A percentile compares a stretch with the other conserved stretches of the same genome.
phyloP scores from a whole-genome alignment of 2,888 invertebrate genomes.

The Synanthedon vespiformis region DNA sequence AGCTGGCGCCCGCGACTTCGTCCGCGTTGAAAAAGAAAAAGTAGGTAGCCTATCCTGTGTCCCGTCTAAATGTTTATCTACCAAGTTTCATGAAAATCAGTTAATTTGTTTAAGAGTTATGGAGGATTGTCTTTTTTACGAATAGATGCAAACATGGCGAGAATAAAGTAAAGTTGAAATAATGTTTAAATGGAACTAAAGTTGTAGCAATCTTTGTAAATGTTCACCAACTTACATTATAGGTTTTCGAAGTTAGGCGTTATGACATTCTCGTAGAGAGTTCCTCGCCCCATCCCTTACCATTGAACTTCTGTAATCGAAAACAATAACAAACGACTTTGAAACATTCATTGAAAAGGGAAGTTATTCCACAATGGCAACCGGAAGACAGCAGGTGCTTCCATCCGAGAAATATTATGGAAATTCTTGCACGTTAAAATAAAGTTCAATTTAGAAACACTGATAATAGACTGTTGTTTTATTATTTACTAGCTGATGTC shows the following conservation, averaged over 20 bases:
- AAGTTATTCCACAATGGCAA: constrained; percentile 36
- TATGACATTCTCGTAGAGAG: constrained; percentile 17
- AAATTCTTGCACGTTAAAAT: constrained; percentile 3
- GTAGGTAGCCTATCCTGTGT: no score
- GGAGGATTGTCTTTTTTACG: no score
- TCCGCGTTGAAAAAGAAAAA: no score
- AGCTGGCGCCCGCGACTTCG: no score
- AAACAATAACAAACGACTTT: constrained; percentile 65
- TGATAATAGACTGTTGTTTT: not conserved
- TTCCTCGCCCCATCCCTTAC: constrained; percentile 12
- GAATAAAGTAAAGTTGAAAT: no score
- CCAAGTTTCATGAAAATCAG: no score
- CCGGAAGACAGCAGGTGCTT: constrained; percentile 34
- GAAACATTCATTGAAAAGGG: constrained; percentile 59
- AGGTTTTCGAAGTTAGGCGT: constrained; percentile 15
- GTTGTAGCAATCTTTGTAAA: constrained; percentile 2
- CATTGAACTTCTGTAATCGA: constrained; percentile 53
- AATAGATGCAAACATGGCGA: no score
- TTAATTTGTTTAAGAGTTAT: no score
- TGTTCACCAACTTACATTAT: constrained; percentile 9
- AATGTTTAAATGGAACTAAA: not conserved
- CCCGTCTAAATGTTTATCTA: no score
- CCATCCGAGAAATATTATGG: constrained; percentile 9
- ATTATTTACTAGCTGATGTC: no score
- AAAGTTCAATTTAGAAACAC: not conserved